Conservation (phyloP, 2,888 invertebrate species). For the Dexiosoma caninum region DNA sequence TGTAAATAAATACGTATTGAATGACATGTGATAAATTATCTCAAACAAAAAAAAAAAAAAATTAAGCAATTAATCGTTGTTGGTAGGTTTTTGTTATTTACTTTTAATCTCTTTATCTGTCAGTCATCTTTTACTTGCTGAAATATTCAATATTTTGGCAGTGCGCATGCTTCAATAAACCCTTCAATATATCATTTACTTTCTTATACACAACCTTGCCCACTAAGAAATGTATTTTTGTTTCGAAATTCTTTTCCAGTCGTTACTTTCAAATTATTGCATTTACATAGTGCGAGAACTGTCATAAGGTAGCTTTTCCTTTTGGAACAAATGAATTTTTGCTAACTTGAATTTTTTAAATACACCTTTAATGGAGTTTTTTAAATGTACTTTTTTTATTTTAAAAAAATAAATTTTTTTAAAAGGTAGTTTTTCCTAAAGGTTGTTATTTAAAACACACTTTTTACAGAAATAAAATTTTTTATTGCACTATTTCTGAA, state of each 20-base stretch:
- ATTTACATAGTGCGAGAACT: not conserved
- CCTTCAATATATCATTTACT: slow-evolving; percentile 23
- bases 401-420: not conserved
- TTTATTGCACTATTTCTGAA: not conserved
- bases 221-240: slow-evolving; percentile 6
- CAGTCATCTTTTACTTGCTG: not conserved
- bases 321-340: no score
- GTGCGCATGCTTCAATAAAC: slow-evolving; percentile 34
- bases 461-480: not conserved
- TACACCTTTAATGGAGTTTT: not conserved
- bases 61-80: not conserved
- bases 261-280: not conserved
- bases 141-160: slow-evolving; percentile 15
- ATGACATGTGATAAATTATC: no score
- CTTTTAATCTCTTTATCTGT: not conserved
- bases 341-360: no score
- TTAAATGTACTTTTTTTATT: not conserved
- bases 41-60: not conserved
- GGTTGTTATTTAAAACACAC: no score
- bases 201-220: slow-evolving; percentile 40
- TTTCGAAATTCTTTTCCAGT: not conserved
- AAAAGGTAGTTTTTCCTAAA: not conserved
- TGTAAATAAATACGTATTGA: no score
- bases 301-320: not conserved
- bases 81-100: not conserved